A percentile compares a stretch with the other conserved stretches of the same genome.
Conservation (phyloP, 2,888 invertebrate genomes). For the Hemistola chrysoprasaria region DNA sequence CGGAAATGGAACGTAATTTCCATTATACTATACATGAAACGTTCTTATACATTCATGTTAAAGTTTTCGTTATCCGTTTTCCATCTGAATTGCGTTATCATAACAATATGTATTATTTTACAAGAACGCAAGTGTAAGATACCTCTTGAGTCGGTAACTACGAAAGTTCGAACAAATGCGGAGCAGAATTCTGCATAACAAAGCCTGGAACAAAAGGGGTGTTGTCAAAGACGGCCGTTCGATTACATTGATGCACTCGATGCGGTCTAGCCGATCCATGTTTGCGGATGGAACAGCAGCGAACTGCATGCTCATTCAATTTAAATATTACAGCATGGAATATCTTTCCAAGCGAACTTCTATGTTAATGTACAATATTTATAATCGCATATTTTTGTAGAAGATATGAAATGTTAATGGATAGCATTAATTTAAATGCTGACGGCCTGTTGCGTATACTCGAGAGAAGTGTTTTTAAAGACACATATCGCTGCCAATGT, state of each 20-base stretch:
- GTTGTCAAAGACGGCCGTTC: slow-evolving; percentile 38
- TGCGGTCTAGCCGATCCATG: slow-evolving; percentile 16
- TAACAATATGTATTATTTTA: slow-evolving; percentile 17
- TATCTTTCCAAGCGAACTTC: slow-evolving; percentile 1
- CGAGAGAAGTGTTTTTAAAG: slow-evolving; percentile 8
- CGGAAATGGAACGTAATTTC: slow-evolving; percentile 69
- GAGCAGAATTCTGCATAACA: slow-evolving; percentile 42
- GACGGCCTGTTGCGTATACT: slow-evolving; percentile 15
- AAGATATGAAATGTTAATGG: slow-evolving; percentile 4
- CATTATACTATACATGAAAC: slow-evolving; percentile 54
- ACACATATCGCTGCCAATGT: slow-evolving; percentile 1
- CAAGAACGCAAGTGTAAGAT: slow-evolving; percentile 16
- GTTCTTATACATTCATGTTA: slow-evolving; percentile 31
- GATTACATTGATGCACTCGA: slow-evolving; percentile 38
- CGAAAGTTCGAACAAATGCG: slow-evolving; percentile 42
- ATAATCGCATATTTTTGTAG: slow-evolving; percentile 11
- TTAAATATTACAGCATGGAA: neutral
- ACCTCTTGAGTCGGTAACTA: slow-evolving; percentile 7
- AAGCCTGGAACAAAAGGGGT: slow-evolving; percentile 43
- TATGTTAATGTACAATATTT: slow-evolving; percentile 5
- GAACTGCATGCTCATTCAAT: neutral
- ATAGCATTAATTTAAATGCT: slow-evolving; percentile 11
- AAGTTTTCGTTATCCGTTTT: slow-evolving; percentile 22
- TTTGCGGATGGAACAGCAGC: slow-evolving; percentile 9
- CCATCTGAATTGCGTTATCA: slow-evolving; percentile 11